Conservation (phyloP, 2,888 invertebrate species). For the Petrolisthes cinctipes region DNA sequence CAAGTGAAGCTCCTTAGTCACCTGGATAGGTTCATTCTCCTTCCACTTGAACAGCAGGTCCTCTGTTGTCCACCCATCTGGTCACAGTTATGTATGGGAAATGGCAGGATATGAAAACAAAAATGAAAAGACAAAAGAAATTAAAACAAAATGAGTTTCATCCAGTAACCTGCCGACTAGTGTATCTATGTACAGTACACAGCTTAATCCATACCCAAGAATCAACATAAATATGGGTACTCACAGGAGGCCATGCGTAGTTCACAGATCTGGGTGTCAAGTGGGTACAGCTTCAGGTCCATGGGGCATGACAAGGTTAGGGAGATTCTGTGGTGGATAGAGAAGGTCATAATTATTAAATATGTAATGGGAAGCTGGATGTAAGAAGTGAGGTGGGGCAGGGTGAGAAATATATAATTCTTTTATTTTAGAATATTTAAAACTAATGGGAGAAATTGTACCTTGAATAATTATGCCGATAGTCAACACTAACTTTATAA, state of each 20-base stretch:
- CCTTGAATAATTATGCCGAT: too few relatives aligned
- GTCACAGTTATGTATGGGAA: too few relatives aligned
- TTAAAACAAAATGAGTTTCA: neutral
- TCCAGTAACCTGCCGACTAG: too few relatives aligned
- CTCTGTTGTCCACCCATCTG: slow-evolving; percentile 97
- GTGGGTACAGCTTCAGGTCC: slow-evolving; percentile 95
- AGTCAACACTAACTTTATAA: too few relatives aligned
- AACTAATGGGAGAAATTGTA: neutral
- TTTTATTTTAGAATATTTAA: neutral
- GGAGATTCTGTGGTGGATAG: slow-evolving; percentile 80
- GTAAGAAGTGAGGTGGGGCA: neutral
- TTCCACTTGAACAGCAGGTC: slow-evolving; percentile 94
- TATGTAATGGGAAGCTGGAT: neutral
- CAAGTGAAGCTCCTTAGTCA: slow-evolving; percentile 87
- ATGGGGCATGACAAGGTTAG: slow-evolving; percentile 96
- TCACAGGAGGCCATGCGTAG: slow-evolving; percentile 96
- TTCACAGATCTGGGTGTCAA: slow-evolving; percentile 95
- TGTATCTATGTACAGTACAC: too few relatives aligned
- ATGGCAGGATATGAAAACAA: neutral
- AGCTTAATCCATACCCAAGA: too few relatives aligned
- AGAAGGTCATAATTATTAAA: neutral
- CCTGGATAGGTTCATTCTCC: slow-evolving; percentile 94
- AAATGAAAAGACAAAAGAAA: neutral
- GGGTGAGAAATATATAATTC: too few relatives aligned
- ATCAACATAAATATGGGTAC: slow-evolving; percentile 71